These are phyloP conservation scores for Argyresthia albistria DNA, from an alignment of 2,888 invertebrate species.

Conservation along the genomic window DNA sequence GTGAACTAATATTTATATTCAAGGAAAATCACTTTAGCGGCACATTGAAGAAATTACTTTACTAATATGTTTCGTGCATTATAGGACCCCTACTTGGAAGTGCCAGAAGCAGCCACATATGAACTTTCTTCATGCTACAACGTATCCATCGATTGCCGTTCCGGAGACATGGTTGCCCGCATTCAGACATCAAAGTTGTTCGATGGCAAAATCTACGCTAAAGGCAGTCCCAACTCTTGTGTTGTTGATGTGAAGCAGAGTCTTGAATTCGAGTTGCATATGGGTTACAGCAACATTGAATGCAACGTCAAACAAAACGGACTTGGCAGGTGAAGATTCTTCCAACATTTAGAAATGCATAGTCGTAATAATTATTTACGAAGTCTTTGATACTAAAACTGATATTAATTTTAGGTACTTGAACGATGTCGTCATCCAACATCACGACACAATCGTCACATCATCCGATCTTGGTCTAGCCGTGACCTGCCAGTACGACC, in stretches of 20 bases:
- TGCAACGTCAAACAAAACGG: constrained; percentile 94
- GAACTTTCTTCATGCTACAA: constrained; percentile 95
- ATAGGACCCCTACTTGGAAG: constrained; percentile 90
- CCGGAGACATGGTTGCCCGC: constrained; percentile 93
- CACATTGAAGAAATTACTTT: not conserved
- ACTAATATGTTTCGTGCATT: constrained; percentile 15
- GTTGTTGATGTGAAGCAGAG: constrained; percentile 90
- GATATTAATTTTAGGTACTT: constrained; percentile 69
- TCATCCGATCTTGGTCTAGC: constrained; percentile 94
- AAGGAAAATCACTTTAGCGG: not conserved
- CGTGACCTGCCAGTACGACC: constrained; percentile 94
- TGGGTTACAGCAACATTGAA: constrained; percentile 93
- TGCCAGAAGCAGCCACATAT: constrained; percentile 92
- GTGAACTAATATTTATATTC: constrained; percentile 40
- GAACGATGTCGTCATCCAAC: constrained; percentile 95
- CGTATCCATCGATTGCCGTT: constrained; percentile 92
- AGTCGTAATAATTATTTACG: too few relatives aligned
- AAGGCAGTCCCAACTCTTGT: constrained; percentile 94
- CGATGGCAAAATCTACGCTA: constrained; percentile 95
- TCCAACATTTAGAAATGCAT: too few relatives aligned
- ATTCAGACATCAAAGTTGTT: constrained; percentile 94
- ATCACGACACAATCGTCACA: constrained; percentile 96
- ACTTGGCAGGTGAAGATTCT: constrained; percentile 75
- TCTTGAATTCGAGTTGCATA: constrained; percentile 91
- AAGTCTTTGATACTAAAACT: not conserved